Evolutionary conservation across 2,888 invertebrate species (phyloP).

Genomic region (Philonicus albiceps): DNA sequence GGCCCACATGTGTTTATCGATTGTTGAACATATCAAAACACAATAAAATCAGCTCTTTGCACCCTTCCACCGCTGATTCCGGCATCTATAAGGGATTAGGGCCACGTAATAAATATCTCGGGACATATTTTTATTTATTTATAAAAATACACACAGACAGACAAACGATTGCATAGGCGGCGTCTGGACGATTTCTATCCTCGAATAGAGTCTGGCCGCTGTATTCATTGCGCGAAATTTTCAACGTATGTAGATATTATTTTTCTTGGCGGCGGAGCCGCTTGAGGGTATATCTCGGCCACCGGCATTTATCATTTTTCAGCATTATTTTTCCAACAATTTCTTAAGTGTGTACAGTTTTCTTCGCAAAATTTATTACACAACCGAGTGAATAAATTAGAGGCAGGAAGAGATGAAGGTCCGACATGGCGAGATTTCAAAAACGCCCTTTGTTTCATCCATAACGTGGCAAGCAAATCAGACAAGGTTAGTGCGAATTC

Average conservation of each 20-base stretch:
- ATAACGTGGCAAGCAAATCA: not conserved
- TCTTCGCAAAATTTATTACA: conserved; percentile 18
- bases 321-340: conserved; percentile 31
- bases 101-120: conserved; percentile 26
- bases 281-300: conserved; percentile 11
- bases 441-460: not conserved
- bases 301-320: conserved; percentile 31
- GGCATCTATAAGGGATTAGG: conserved; percentile 37
- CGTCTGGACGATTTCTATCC: not conserved
- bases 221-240: conserved; percentile 20
- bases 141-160: conserved; percentile 4
- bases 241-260: conserved; percentile 11
- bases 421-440: not conserved
- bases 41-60: conserved; percentile 34
- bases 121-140: conserved; percentile 36
- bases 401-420: not conserved
- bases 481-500: not conserved
- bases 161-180: not conserved
- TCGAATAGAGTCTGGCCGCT: not conserved
- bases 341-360: conserved; percentile 1
- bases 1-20: conserved; percentile 34
- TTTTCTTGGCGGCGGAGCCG: conserved; percentile 30
- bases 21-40: conserved; percentile 37
- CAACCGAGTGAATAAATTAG: conserved; percentile 9
- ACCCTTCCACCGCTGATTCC: not conserved